phyloP scores from a whole-genome alignment of 2,888 invertebrate genomes.

The Tachina lurida region DNA sequence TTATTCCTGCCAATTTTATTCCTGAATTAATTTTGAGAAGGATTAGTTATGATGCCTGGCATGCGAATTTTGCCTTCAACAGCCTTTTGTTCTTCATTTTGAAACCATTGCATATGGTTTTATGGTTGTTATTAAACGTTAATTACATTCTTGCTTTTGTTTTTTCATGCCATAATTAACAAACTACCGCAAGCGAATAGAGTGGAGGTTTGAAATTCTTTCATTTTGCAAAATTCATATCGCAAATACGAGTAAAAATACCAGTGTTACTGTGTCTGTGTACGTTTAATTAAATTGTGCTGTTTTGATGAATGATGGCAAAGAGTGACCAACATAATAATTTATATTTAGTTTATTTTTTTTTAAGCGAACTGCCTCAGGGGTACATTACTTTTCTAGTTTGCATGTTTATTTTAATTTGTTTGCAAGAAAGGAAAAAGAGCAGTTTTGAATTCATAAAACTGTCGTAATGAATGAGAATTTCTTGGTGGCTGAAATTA shows the following conservation, averaged over 20 bases:
- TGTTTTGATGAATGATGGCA: slow-evolving; percentile 22
- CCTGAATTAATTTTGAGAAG: neutral
- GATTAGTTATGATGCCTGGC: neutral
- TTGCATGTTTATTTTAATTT: slow-evolving; percentile 39
- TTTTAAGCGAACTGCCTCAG: slow-evolving; percentile 4
- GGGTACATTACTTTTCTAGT: neutral
- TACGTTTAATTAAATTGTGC: slow-evolving; percentile 17
- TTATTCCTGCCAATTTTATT: too few relatives aligned
- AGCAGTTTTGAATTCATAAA: neutral
- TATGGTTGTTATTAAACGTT: slow-evolving; percentile 52
- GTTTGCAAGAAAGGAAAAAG: neutral
- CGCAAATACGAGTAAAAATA: slow-evolving; percentile 8
- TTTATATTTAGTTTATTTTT: slow-evolving; percentile 30
- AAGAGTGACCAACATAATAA: slow-evolving; percentile 34
- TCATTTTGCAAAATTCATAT: neutral
- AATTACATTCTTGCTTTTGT: slow-evolving; percentile 47
- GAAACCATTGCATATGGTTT: slow-evolving; percentile 42
- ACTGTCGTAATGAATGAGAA: neutral
- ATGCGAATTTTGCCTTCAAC: neutral
- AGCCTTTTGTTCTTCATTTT: slow-evolving; percentile 18
- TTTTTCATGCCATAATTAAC: slow-evolving; percentile 27
- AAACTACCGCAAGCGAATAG: neutral
- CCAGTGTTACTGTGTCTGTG: neutral
- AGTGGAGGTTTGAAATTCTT: neutral
- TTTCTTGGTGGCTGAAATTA: neutral